Base-by-base conservation (phyloP, 2,888 invertebrate species). In the Noctua janthina region DNA sequence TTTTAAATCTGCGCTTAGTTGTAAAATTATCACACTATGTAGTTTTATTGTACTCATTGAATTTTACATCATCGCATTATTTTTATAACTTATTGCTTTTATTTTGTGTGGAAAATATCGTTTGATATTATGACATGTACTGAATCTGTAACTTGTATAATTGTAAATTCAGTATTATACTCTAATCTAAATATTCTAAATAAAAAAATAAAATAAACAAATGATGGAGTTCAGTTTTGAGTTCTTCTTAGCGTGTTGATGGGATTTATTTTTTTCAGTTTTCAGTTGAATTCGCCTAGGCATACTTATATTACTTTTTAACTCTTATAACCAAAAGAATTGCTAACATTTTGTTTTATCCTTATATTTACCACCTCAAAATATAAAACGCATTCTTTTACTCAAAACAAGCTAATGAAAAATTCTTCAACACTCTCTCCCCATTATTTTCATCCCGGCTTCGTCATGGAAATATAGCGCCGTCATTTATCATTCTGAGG, bases 401-500 rank as follows among this genome's bases (percentile, higher is more conserved):
- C 11, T 69, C 20, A 71, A 81, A 78, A 29, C 56, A 68, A 70
- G 51, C 29, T 49, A 56, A 54, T 67, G 15, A 76, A 64, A 72
- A 64, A 74, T 74, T 74, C 51, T 70, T 59, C 20, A 77, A 71
- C 68, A 8, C n/a, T 35, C 49, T 29, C 20, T 29, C 13, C 13
- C 56, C 46, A 49, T 72, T 66, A 79, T 74, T 87, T 80, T 75
- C n/a, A 56, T 66, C 66, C 49, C 54, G 4, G n/a, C 66, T 84
- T 74, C 74, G 35, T 66, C 82, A 77, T 72, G 76, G 23, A 56
- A 67, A 86, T 56, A 82, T 70, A 69, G 29, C 64, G 17, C 49
- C 62, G 1, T 69, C n/a, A 86, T 88, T 88, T 77, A 77, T 86
- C 82, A 86, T 70, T 17, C 20, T 51, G 67, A 69, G 66, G 74